Base-by-base conservation (phyloP, 2,888 invertebrate species). In the Plagiodera versicolora region DNA sequence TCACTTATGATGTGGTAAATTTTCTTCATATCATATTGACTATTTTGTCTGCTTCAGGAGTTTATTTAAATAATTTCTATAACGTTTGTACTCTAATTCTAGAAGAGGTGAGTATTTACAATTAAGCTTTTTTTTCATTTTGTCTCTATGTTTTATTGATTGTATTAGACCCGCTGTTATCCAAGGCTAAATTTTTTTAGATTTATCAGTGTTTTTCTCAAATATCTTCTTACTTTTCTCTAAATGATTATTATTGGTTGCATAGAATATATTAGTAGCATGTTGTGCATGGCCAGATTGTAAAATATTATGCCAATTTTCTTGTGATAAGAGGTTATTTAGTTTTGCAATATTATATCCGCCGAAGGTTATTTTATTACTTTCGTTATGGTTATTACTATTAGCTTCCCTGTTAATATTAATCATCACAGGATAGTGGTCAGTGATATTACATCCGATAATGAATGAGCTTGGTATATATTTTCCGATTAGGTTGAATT, bases 31-130 rank as follows among this genome's bases (percentile, higher is more conserved):
- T 39, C n/a, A 14, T 39, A 39, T 16, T 39, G 39, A 8, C 16
- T 39, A 39, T 14, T 16, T 39, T 20, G 17, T 54, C 17, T 54
- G 47, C 0, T 47, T 18, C 47, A 47, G 47, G 28, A 19, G 51
- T 52, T 51, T 50, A 32, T 39, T 53, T 28, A 47, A 16, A 55
- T 16, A 10, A 55, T 56, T 56, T 55, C 18, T 47, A 49, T 35
- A 24, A 16, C 16, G 17, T 52, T 51, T 30, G 19, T 46, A 30
- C 11, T 50, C 19, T 47, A 47, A 0, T 46, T 46, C 46, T 46
- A 46, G 17, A 46, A 46, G 6, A 24, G 47, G 19, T 19, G 47
- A 17, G 17, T 47, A 9, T 47, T 9, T 47, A 47, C 10, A 6
- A 47, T 47, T 47, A 18, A 47, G 47, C 19, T 3, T 24, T 47